Conservation (phyloP, 2,888 invertebrate species). For the Megaustenia siamemsis region DNA sequence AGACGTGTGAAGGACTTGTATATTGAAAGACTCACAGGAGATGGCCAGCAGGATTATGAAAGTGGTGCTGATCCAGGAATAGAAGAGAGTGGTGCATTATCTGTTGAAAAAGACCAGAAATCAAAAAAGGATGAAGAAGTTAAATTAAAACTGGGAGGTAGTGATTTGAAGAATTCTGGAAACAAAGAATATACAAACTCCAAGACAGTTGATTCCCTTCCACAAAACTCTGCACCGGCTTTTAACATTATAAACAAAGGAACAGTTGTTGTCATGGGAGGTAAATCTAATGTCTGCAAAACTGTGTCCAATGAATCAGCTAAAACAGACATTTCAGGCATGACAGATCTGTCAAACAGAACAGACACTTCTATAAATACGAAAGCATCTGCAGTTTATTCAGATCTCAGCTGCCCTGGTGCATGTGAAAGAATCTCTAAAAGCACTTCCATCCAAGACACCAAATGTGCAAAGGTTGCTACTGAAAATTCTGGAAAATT, state of each 20-base stretch:
- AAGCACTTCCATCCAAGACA: not conserved
- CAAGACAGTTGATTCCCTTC: not conserved
- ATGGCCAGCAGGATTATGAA: slow-evolving; percentile 6
- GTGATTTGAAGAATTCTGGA: not conserved
- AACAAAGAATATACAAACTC: slow-evolving; percentile 17
- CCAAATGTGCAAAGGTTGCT: not conserved
- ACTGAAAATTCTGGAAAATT: not conserved
- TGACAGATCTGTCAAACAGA: not conserved
- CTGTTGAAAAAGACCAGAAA: slow-evolving; percentile 22
- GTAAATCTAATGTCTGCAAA: slow-evolving; percentile 7
- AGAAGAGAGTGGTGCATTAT: slow-evolving; percentile 22
- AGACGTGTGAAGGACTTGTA: slow-evolving; percentile 44
- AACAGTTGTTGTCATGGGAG: not conserved
- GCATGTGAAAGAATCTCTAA: not conserved
- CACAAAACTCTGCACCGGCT: not conserved
- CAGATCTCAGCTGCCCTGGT: not conserved
- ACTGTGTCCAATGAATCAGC: slow-evolving; percentile 16
- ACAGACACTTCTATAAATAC: not conserved
- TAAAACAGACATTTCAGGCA: not conserved
- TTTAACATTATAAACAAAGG: not conserved
- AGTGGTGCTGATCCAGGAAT: not conserved
- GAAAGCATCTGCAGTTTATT: not conserved
- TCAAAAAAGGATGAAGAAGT: not conserved
- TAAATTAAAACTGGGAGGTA: not conserved
- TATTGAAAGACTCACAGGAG: slow-evolving; percentile 13